These are phyloP conservation scores for Ochotona curzoniae DNA, from an alignment of 2,113 vertebrate genomes.

Conservation along the genomic window DNA sequence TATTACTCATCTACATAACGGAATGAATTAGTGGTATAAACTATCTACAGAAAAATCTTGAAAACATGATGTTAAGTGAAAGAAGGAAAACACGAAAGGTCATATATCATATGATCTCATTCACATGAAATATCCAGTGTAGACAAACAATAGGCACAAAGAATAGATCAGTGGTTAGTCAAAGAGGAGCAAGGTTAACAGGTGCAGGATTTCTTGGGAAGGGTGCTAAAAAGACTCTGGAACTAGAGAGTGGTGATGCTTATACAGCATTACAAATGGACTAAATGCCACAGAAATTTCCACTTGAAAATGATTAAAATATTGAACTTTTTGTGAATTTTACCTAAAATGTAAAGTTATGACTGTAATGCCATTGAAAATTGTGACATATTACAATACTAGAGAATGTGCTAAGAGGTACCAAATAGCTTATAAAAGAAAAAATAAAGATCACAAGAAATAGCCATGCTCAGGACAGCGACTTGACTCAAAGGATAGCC, in stretches of 20 bases:
- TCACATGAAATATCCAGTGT: background rate
- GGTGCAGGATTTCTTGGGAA: background rate
- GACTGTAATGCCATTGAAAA: background rate
- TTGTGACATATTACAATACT: conserved; percentile 24
- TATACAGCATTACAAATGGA: background rate
- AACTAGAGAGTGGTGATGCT: background rate
- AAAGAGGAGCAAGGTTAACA: background rate
- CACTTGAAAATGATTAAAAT: background rate
- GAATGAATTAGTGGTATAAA: background rate
- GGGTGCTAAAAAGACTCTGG: background rate
- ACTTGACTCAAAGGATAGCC: background rate
- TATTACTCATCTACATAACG: background rate
- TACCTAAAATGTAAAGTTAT: background rate
- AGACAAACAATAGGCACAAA: background rate
- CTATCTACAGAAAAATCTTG: background rate
- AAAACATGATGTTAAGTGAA: background rate
- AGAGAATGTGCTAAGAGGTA: background rate
- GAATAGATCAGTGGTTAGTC: background rate
- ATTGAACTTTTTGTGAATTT: background rate
- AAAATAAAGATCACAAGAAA: background rate
- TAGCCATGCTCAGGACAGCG: background rate
- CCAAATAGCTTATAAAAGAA: background rate
- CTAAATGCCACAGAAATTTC: background rate
- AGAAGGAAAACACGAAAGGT: background rate
- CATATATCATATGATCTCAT: background rate